Evolutionary conservation across 2,113 vertebrate genomes (phyloP).

Genomic region (Lepus timidus): DNA sequence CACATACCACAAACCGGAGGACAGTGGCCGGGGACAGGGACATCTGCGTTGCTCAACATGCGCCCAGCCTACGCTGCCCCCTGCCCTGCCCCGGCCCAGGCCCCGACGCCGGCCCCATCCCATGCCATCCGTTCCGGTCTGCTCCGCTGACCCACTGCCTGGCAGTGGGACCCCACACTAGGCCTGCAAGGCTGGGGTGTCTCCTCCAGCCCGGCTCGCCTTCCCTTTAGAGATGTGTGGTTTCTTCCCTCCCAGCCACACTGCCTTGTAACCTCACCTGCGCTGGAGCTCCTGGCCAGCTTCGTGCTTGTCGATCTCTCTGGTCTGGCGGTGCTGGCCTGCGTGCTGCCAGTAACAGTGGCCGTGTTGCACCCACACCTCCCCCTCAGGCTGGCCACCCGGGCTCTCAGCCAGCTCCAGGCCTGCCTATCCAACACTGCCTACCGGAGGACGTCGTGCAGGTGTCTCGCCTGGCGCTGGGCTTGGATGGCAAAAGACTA

Average conservation of each 20-base stretch:
- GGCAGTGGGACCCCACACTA: neutral
- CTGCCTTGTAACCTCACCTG: conserved; percentile 83
- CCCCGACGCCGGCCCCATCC: neutral
- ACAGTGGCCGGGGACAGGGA: conserved; percentile 77
- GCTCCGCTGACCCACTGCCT: conserved; percentile 32
- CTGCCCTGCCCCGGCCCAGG: conserved; percentile 66
- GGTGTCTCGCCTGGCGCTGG: conserved; percentile 85
- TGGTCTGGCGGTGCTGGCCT: conserved; percentile 89
- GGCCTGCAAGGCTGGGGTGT: neutral
- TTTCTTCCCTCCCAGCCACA: neutral
- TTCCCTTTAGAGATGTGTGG: conserved; percentile 51
- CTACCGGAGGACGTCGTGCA: conserved; percentile 80
- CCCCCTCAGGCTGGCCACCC: conserved; percentile 79
- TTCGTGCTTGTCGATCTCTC: conserved; percentile 93
- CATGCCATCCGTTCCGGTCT: neutral
- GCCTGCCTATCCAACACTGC: conserved; percentile 85
- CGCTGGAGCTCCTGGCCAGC: conserved; percentile 91
- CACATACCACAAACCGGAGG: conserved; percentile 4
- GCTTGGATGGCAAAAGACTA: conserved; percentile 81
- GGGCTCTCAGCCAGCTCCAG: conserved; percentile 81
- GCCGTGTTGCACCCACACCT: conserved; percentile 90
- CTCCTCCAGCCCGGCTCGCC: neutral
- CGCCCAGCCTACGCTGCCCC: conserved; percentile 70
- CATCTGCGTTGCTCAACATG: conserved; percentile 59
- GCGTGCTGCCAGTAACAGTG: conserved; percentile 85